Conservation (phyloP, 2,888 invertebrate genomes). For the Orthosia cruda region DNA sequence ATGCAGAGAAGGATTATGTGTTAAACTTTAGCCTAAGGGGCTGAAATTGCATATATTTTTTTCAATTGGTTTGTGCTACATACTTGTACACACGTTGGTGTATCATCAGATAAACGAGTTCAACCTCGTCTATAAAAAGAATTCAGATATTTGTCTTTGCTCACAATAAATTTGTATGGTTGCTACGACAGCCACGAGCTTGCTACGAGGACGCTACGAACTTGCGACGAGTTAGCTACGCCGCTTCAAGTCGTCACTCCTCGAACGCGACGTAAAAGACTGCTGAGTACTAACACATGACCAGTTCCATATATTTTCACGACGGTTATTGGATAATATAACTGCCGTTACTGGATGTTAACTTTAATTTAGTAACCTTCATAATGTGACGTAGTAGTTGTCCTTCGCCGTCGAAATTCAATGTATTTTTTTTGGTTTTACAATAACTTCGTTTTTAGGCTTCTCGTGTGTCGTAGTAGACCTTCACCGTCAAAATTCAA, state of each 20-base stretch:
- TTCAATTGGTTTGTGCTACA: slow-evolving; percentile 58
- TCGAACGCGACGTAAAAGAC: slow-evolving; percentile 14
- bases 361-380: not conserved
- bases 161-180: slow-evolving; percentile 7
- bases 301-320: slow-evolving; percentile 22
- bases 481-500: slow-evolving; percentile 7
- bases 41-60: slow-evolving; percentile 64
- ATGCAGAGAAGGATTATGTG: slow-evolving; percentile 32
- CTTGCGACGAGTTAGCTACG: slow-evolving; percentile 20
- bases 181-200: slow-evolving; percentile 21
- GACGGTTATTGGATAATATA: slow-evolving; percentile 29
- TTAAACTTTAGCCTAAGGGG: slow-evolving; percentile 37
- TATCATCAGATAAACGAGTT: slow-evolving; percentile 59
- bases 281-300: slow-evolving; percentile 9
- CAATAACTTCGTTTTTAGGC: not conserved
- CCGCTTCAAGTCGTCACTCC: slow-evolving; percentile 12
- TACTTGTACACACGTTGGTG: slow-evolving; percentile 56
- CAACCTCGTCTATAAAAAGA: slow-evolving; percentile 25
- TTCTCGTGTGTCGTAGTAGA: slow-evolving; percentile 2
- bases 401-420: slow-evolving; percentile 6
- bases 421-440: slow-evolving; percentile 31
- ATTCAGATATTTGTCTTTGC: slow-evolving; percentile 32
- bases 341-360: not conserved
- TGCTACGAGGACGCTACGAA: slow-evolving; percentile 9
- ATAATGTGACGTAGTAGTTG: not conserved